phyloP scores from a whole-genome alignment of 2,888 invertebrate genomes.

The Loripinus fragilis region DNA sequence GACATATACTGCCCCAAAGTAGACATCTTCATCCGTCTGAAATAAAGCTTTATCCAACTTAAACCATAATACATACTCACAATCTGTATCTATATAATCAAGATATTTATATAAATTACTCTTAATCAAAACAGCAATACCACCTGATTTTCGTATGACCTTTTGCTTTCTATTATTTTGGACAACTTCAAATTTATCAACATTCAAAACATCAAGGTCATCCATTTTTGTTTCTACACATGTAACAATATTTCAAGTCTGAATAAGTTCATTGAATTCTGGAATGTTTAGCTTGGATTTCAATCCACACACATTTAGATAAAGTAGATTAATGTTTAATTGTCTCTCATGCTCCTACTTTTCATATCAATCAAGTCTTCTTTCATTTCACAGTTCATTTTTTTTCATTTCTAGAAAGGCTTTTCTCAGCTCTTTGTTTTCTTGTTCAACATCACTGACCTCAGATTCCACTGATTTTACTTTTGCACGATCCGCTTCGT shows the following conservation, averaged over 20 bases:
- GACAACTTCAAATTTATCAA: neutral
- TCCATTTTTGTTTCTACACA: neutral
- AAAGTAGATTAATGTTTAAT: neutral
- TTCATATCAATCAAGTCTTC: conserved; percentile 2
- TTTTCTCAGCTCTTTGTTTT: neutral
- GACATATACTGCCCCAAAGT: neutral
- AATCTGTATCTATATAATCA: conserved; percentile 1
- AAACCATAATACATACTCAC: conserved; percentile 10
- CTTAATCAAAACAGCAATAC: neutral
- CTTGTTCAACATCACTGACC: neutral
- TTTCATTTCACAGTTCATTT: neutral
- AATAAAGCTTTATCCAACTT: neutral
- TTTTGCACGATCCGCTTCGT: neutral
- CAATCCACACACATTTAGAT: neutral
- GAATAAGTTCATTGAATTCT: neutral
- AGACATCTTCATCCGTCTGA: neutral
- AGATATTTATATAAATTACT: neutral
- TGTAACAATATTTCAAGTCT: neutral
- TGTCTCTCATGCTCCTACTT: neutral
- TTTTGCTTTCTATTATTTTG: neutral
- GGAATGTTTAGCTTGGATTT: neutral
- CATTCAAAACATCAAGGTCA: neutral
- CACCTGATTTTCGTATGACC: neutral
- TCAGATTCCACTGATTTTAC: neutral
- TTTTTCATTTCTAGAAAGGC: neutral